Evolutionary conservation across 64 coral and sea anemone species (phyloP), one percentile per base, ranked within the genome.

Genomic region (Pocillopora damicornis): DNA sequence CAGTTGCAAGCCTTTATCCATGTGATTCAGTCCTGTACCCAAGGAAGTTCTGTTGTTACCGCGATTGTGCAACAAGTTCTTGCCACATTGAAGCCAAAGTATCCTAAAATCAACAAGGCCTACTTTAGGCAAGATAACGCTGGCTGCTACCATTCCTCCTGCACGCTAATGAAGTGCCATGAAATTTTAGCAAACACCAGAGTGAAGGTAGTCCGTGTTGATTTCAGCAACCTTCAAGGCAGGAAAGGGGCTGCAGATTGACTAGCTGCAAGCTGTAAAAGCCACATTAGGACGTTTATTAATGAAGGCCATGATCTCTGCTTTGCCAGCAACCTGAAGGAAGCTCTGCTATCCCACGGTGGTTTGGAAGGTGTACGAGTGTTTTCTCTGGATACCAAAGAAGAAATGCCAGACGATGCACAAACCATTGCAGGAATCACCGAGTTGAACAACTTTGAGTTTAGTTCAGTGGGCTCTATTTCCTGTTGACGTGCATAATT

Each of bases 101-200:
- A 83, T 51, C 66, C n/a, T 17, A 42, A 90, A 26, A 75, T 90
- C 13, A 74, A 37, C 11, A 71, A 71, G 15, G 88, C 78, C 11
- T 59, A 42, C n/a, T 82, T 81, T 9, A 63, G 78, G 4, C 88
- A 90, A 77, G 88, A 90, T 26, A 90, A 90, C 60, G 88, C 88
- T 1, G 88, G 64, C 11, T 90, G 88, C 63, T 90, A 90, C 37
- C 88, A 90, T 73, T 60, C 77, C 5, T 67, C 78, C 9, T 64
- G 83, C 17, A 68, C 78, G 45, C 42, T 81, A 37, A 30, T 30
- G 30, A 30, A 30, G 30, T 30, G 30, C 30, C 30, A 30, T 30
- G 30, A 30, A 30, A 30, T 30, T 30, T 30, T 30, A 30, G 30
- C 30, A 30, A 30, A 30, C 30, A 30, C 30, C 30, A 30, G 30